Evolutionary conservation across 2,888 invertebrate genomes (phyloP), one percentile per base, ranked within the genome.

Genomic region (Cryptocephalus moraei): DNA sequence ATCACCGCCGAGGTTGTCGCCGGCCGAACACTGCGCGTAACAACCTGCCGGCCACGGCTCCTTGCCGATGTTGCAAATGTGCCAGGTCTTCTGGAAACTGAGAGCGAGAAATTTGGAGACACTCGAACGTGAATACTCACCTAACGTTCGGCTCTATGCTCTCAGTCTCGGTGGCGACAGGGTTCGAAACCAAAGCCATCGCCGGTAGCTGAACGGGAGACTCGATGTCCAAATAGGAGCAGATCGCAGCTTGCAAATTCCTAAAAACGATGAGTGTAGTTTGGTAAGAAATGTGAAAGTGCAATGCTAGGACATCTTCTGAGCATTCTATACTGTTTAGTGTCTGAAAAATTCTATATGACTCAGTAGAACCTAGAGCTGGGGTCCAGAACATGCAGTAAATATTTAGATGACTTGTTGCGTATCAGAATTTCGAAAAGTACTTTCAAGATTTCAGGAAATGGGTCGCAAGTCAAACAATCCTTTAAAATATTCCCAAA

Each of bases 161-260:
- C 68, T 88, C 82, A 48, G 85, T 86, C 61, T 89, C 86, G 36
- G 82, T 84, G 51, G 88, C 80, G 32, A 85, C 82, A 53, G 84
- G 79, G 71, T 90, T 86, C 58, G 77, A 79, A 56, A 84, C 73
- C 56, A 91, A 73, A 39, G 80, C 75, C 88, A 91, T 88, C 43
- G 79, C 80, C 59, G 88, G 86, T 68, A 88, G 75, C 72, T 77
- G 82, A 67, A 75, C 77, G 56, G 80, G 78, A 59, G 84, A 81
- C 65, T 85, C 82, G 64, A 85, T 86, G 72, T 97, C 96, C 73
- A 95, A 85, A 69, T 93, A 96, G 62, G 93, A 90, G 72, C 95
- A 90, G 61, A 96, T 85, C 48, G 96, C 96, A 54, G 90, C 91
- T 76, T 95, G 95, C 46, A 97, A 76, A 73, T 96, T 96, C 96